Evolutionary conservation across 2,888 invertebrate species (phyloP), one percentile per base, ranked within the genome.

Genomic region (Monochamus alternatus): DNA sequence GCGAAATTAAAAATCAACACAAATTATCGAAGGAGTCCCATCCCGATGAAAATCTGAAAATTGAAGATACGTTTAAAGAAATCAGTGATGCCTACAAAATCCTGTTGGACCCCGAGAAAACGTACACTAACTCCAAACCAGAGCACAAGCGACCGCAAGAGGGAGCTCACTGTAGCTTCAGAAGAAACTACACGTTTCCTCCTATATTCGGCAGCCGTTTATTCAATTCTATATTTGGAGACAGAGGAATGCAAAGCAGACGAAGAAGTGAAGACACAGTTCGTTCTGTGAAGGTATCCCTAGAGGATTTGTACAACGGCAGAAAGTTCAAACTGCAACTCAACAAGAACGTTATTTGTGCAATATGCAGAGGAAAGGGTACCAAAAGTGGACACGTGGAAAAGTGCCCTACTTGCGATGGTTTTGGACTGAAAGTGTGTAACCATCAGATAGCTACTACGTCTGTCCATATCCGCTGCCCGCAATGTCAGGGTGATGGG

Each of bases 21-120:
- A 96, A 95, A 90, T 90, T 98, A 85, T 98, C 98, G 30, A 97
- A 97, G 90, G 96, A 97, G 91, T 97, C 94, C 88, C 98, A 98
- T 89, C 98, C 98, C 86, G 92, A 98, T 90, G 94, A 98, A 92
- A 94, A 98, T 92, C 94, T 93, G 52, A 95, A 94, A 81, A 95
- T 96, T 75, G 97, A 96, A 74, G 97, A 98, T 87, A 96, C 95
- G 91, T 97, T 98, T 87, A 97, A 98, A 89, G 98, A 98, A 91
- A 98, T 98, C 83, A 96, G 97, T 76, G 97, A 95, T 90, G 98
- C 98, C 0, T 97, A 98, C 88, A 98, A 98, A 90, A 94, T 97
- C 64, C 91, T 98, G 70, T 97, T 97, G 9, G 96, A 97, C 90
- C 92, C 95, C 3, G 95, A 96, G 84, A 97, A 97, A 89, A 91